Conservation (phyloP, 2,888 invertebrate species). For the Melanotus villosus region DNA sequence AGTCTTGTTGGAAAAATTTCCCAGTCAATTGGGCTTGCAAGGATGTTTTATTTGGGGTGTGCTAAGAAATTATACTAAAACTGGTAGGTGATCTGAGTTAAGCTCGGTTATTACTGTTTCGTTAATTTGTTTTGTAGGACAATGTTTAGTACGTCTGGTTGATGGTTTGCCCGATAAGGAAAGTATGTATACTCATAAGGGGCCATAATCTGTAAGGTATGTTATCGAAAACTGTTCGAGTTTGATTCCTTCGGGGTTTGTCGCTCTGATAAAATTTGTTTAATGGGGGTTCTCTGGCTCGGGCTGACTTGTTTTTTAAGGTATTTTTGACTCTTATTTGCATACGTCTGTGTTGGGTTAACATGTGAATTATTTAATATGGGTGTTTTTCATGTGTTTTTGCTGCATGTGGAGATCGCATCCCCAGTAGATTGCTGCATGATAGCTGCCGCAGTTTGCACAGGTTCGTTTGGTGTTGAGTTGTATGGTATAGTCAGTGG, state of each 20-base stretch:
- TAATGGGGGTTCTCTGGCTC: background rate
- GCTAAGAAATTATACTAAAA: background rate
- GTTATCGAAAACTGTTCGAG: no score
- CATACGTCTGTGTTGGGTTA: background rate
- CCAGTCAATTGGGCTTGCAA: no score
- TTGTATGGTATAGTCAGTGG: constrained; percentile 14
- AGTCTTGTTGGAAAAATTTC: no score
- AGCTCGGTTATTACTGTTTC: background rate
- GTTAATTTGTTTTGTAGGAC: background rate
- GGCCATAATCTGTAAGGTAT: no score
- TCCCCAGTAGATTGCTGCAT: background rate
- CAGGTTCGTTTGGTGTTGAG: background rate
- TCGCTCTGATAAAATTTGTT: constrained; percentile 9
- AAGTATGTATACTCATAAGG: background rate
- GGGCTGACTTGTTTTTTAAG: background rate
- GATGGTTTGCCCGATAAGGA: background rate
- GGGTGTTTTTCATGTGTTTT: background rate
- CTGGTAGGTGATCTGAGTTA: background rate
- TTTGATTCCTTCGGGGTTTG: no score
- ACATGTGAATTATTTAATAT: background rate
- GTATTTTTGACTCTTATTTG: background rate
- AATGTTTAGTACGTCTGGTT: background rate
- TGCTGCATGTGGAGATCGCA: background rate
- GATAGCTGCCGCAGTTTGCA: background rate
- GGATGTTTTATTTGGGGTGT: no score